phyloP scores from a whole-genome alignment of 92 coral and sea anemone species.

The Virgularia gustaviana region DNA sequence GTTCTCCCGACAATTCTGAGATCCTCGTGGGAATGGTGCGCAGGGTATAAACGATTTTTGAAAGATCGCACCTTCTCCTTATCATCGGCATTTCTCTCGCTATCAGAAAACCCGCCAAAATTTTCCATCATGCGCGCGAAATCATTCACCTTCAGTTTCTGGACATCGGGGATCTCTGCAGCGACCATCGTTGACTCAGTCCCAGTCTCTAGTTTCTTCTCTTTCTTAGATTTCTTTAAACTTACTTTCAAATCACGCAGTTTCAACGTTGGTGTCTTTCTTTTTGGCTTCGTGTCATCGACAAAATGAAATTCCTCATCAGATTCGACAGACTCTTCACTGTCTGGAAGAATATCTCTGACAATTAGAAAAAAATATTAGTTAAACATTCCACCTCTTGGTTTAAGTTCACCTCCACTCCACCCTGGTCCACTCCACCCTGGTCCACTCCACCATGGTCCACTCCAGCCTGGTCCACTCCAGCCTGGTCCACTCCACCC shows the following conservation, averaged over 20 bases:
- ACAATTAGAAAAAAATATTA: too few species aligned
- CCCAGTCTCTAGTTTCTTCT: background rate
- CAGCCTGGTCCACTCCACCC: too few species aligned
- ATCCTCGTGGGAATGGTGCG: too few species aligned
- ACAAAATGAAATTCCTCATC: slow-evolving; percentile 91
- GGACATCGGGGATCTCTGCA: slow-evolving; percentile 38
- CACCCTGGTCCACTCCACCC: too few species aligned
- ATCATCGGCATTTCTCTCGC: background rate
- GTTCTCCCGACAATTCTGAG: too few species aligned
- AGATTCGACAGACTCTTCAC: slow-evolving; percentile 67
- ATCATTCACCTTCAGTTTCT: slow-evolving; percentile 60
- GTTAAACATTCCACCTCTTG: too few species aligned
- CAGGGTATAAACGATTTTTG: slow-evolving; percentile 11
- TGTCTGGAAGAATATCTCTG: too few species aligned
- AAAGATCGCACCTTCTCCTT: slow-evolving; percentile 1
- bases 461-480: too few species aligned
- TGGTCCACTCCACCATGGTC: too few species aligned
- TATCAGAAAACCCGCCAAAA: slow-evolving; percentile 65
- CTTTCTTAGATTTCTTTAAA: slow-evolving; percentile 3
- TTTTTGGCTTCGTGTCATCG: slow-evolving; percentile 57
- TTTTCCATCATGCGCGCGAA: slow-evolving; percentile 83
- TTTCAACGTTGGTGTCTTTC: background rate
- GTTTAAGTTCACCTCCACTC: too few species aligned
- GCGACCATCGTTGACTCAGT: slow-evolving; percentile 15
- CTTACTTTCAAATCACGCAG: background rate